Evolutionary conservation across 1,140 invertebrate species (phyloP), one percentile per base, ranked within the genome.

Genomic region (Whitmania pigra): DNA sequence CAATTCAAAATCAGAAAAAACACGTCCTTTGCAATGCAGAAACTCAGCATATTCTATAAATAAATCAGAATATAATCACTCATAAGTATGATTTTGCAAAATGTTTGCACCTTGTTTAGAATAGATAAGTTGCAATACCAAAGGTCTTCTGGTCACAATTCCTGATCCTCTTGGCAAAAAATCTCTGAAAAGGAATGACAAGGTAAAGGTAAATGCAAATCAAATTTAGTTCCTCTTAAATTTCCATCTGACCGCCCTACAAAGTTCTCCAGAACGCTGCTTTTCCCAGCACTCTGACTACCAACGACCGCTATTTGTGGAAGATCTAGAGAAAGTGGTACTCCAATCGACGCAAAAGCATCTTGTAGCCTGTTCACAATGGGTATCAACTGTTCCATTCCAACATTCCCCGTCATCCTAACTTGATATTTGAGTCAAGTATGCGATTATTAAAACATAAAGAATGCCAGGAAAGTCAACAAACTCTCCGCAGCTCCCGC

Each of bases 221-320:
- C 9, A 0, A 63, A 63, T 15, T 63, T 63, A 13, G 57, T 22
- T 20, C 6, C 29, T 63, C 20, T 63, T 25, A 63, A 18, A 63
- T 25, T 63, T 63, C 22, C 22, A 18, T 11, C 79, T 88, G 86
- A 96, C 93, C 90, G 93, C 82, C 94, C 94, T 76, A 98, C 94
- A 83, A 97, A 97, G 85, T 97, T 97, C 85, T 98, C 94, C 78
- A 97, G 86, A 75, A 98, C 94, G 49, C 93, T 96, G 84, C 93
- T 96, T 86, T 97, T 97, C 78, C 94, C 94, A 77, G 94, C 94
- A 79, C 91, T 94, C 84, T 98, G 94, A 76, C 94, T 93, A 80
- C 94, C 94, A 77, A 98, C 94, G 71, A 98, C 94, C 72, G 94
- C 94, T 80, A 98, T 98, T 85, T 97, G 94, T 77, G 94, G 94